A percentile compares a stretch with the other conserved stretches of the same genome.
phyloP scores from a whole-genome alignment of 2,797 vertebrate species.

The Cryptoblepharus egeriae region DNA sequence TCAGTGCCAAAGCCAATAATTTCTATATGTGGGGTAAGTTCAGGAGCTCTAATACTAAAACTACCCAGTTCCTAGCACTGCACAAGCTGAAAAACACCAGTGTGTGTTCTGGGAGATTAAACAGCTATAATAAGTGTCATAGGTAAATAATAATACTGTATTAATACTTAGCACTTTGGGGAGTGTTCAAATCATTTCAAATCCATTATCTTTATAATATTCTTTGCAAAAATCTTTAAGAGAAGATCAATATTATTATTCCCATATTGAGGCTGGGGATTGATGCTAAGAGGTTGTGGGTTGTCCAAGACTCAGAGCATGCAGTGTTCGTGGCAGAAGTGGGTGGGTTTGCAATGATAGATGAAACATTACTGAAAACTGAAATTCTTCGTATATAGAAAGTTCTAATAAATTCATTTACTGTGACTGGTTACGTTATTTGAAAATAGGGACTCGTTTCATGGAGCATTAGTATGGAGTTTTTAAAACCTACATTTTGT shows the following conservation, averaged over 20 bases:
- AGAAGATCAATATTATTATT: background rate
- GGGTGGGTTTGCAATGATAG: background rate
- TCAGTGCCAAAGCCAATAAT: background rate
- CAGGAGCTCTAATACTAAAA: background rate
- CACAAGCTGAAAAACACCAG: too few relatives aligned
- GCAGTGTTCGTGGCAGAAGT: background rate
- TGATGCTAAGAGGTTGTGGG: background rate
- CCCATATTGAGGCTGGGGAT: background rate
- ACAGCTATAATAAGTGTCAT: too few relatives aligned
- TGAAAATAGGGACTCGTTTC: constrained; percentile 36
- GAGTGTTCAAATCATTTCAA: background rate
- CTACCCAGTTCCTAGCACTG: too few relatives aligned
- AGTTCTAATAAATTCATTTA: constrained; percentile 61
- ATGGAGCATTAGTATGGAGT: constrained; percentile 42
- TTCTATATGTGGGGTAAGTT: background rate
- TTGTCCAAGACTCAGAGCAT: background rate
- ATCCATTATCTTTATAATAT: background rate
- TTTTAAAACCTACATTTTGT: constrained; percentile 41
- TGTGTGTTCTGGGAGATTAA: too few relatives aligned
- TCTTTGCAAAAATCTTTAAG: background rate
- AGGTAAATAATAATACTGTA: background rate
- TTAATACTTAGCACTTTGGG: background rate
- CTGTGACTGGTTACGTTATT: constrained; percentile 39
- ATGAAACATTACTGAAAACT: constrained; percentile 55
- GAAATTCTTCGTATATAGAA: constrained; percentile 60